A percentile compares a stretch with the other conserved stretches of the same genome.
phyloP scores from a whole-genome alignment of 2,797 vertebrate species.

The Crocidura indochinensis region DNA sequence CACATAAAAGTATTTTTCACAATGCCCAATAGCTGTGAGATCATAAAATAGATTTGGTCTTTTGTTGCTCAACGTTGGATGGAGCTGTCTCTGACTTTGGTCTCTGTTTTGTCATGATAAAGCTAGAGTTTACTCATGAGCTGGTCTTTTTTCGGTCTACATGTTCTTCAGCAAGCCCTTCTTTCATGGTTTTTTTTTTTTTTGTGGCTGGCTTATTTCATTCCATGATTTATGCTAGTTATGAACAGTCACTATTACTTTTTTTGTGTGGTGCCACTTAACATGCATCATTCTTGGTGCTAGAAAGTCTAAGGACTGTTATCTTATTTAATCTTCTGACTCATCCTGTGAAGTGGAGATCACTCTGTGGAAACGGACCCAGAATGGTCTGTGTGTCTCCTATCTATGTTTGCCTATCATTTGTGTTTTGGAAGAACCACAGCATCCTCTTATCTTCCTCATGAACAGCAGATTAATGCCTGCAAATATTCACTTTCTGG shows the following conservation, averaged over 20 bases:
- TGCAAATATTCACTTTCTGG: background rate
- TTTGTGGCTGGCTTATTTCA: background rate
- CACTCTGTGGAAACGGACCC: conserved; percentile 23
- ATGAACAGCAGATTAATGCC: background rate
- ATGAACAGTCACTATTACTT: background rate
- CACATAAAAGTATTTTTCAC: conserved; percentile 15
- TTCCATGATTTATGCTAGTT: background rate
- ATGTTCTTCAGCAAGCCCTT: background rate
- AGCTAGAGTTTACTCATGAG: background rate
- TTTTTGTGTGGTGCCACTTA: background rate
- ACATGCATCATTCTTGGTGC: background rate
- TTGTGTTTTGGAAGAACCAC: conserved; percentile 26
- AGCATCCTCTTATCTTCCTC: background rate
- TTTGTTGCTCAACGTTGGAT: no score
- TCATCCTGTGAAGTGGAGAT: background rate
- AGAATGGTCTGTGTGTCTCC: background rate
- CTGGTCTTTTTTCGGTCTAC: background rate
- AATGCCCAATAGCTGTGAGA: conserved; percentile 48
- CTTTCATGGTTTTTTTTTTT: background rate
- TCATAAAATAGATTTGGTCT: background rate
- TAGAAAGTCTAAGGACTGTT: background rate
- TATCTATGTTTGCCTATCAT: background rate
- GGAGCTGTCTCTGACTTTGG: background rate
- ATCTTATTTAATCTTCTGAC: conserved; percentile 4
- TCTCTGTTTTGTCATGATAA: background rate